Evolutionary conservation across 2,797 vertebrate species (phyloP).

Genomic region (Tolypeutes matacus): DNA sequence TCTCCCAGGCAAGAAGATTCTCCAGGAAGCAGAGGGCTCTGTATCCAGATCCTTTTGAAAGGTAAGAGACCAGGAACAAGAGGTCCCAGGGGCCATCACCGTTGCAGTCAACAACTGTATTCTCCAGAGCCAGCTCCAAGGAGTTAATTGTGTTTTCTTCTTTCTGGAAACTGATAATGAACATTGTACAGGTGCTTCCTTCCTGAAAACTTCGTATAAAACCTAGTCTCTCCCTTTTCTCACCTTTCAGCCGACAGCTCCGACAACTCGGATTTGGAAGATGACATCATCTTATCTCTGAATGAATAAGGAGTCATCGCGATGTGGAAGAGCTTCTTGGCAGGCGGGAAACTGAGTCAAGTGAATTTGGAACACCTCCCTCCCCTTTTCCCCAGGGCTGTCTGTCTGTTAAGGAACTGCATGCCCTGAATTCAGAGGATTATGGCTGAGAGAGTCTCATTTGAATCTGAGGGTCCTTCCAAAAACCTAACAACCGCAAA

Average conservation of each 20-base stretch:
- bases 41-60: conserved; percentile 26
- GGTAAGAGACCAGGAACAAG: neutral
- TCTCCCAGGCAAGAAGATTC: conserved; percentile 21
- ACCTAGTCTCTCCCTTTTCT: conserved; percentile 80
- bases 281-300: conserved; percentile 98
- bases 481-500: conserved; percentile 69
- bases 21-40: neutral
- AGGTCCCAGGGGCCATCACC: conserved; percentile 43
- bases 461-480: conserved; percentile 71
- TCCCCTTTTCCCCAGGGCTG: conserved; percentile 75
- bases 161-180: conserved; percentile 69
- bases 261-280: conserved; percentile 98
- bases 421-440: conserved; percentile 80
- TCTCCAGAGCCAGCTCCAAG: conserved; percentile 66
- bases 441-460: conserved; percentile 80
- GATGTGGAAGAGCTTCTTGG: conserved; percentile 79
- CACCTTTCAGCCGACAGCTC: conserved; percentile 94
- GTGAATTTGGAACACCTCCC: conserved; percentile 79
- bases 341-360: conserved; percentile 85
- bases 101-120: conserved; percentile 20
- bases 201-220: conserved; percentile 5
- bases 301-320: conserved; percentile 88
- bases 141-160: conserved; percentile 74
- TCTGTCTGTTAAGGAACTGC: conserved; percentile 79
- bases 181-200: conserved; percentile 32